phyloP scores from a whole-genome alignment of 2,797 vertebrate genomes.

The Argyrosomus regius region DNA sequence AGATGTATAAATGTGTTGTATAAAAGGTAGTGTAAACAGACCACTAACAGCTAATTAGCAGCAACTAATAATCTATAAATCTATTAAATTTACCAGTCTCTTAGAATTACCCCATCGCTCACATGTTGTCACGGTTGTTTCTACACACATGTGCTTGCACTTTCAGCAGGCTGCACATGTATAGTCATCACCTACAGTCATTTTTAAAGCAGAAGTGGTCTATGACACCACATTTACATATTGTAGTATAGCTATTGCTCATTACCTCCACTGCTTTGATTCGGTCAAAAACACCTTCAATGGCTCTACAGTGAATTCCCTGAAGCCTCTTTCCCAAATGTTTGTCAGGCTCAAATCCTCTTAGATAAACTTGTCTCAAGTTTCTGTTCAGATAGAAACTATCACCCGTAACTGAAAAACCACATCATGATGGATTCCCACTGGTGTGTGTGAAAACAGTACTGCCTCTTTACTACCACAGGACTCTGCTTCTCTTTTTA shows the following conservation, averaged over 20 bases:
- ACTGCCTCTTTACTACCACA: neutral
- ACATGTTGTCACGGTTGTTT: neutral
- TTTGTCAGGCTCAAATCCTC: constrained; percentile 4
- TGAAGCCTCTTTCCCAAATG: constrained; percentile 11
- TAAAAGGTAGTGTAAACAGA: neutral
- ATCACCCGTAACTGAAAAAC: constrained; percentile 28
- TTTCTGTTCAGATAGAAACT: constrained; percentile 45
- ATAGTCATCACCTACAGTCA: constrained; percentile 11
- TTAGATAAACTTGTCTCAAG: neutral
- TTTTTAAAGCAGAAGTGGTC: constrained; percentile 13
- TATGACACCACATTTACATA: neutral
- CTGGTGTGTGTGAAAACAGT: constrained; percentile 17
- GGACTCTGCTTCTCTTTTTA: constrained; percentile 30
- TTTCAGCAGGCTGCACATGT: neutral
- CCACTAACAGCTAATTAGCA: too few species aligned
- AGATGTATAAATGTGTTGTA: neutral
- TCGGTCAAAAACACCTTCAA: neutral
- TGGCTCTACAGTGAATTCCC: constrained; percentile 29
- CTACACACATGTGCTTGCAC: neutral
- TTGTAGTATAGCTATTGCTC: constrained; percentile 11
- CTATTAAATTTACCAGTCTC: neutral
- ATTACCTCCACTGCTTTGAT: constrained; percentile 1
- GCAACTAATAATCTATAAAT: neutral
- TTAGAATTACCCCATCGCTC: neutral
- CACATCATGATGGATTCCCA: neutral